Evolutionary conservation across 2,113 vertebrate genomes (phyloP).

Genomic region (Pachyramphus minor): DNA sequence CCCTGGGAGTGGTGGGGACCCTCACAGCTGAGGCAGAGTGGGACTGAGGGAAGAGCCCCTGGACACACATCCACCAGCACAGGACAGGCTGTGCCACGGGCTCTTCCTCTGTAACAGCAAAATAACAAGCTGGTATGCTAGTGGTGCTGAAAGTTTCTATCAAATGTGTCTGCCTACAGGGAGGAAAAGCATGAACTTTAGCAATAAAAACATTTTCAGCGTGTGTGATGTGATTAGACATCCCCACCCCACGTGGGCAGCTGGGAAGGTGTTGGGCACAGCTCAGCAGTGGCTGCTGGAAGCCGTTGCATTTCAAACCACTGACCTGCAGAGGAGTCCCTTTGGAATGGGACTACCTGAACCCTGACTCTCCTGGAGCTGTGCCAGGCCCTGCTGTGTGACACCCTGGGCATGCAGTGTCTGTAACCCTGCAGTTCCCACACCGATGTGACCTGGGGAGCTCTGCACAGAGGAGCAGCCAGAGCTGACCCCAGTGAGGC

Average conservation of each 20-base stretch:
- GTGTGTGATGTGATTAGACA: rapidly evolving
- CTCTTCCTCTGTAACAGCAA: not conserved
- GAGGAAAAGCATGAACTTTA: not conserved
- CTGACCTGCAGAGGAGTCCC: not conserved
- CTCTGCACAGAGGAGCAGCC: rapidly evolving
- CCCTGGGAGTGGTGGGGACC: rapidly evolving
- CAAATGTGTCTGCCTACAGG: rapidly evolving
- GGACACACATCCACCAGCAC: not conserved
- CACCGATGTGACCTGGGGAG: rapidly evolving
- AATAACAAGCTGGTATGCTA: too few species aligned
- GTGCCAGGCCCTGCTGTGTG: not conserved
- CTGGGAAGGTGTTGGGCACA: not conserved
- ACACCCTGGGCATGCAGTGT: not conserved
- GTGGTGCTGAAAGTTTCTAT: not conserved
- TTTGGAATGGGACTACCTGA: rapidly evolving
- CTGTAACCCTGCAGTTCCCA: not conserved
- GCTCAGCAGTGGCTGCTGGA: not conserved
- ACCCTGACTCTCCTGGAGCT: not conserved
- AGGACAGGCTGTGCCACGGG: not conserved
- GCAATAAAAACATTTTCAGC: not conserved
- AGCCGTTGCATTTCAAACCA: rapidly evolving
- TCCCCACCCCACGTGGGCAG: not conserved
- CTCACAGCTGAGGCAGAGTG: not conserved
- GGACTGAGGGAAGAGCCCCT: not conserved
- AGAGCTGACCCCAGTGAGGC: rapidly evolving